phyloP scores from a whole-genome alignment of 2,888 invertebrate species.

The Noctua janthina region DNA sequence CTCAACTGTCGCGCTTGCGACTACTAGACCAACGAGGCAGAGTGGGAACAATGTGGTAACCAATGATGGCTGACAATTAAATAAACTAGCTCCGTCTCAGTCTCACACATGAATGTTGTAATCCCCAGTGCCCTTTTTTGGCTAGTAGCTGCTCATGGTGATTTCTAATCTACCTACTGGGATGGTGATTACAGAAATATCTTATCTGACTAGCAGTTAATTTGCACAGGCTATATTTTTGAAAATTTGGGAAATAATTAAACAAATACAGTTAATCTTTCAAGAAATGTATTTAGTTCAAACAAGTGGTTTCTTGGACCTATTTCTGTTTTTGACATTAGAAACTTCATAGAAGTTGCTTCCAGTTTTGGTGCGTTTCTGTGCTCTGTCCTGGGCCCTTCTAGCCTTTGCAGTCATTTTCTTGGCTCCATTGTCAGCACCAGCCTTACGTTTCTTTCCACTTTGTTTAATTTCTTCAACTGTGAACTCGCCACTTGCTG shows the following conservation, averaged over 20 bases:
- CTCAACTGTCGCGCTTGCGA: no score
- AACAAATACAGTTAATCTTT: slow-evolving; percentile 18
- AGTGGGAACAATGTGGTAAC: neutral
- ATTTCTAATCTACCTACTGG: neutral
- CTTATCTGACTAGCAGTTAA: neutral
- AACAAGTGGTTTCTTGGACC: slow-evolving; percentile 91
- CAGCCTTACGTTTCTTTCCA: slow-evolving; percentile 79
- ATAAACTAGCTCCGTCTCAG: neutral
- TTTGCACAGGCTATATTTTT: neutral
- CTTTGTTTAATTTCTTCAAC: slow-evolving; percentile 88
- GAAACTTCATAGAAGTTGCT: slow-evolving; percentile 97
- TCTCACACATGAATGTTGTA: neutral
- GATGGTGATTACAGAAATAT: neutral
- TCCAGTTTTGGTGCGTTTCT: slow-evolving; percentile 95
- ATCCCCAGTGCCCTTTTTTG: neutral
- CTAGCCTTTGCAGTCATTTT: slow-evolving; percentile 94
- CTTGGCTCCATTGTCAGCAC: slow-evolving; percentile 74
- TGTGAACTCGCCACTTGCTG: slow-evolving; percentile 89
- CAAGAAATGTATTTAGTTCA: slow-evolving; percentile 56
- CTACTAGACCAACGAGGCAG: no score
- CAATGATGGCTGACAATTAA: neutral
- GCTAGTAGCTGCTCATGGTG: neutral
- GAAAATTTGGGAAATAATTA: slow-evolving; percentile 12
- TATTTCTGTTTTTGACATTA: slow-evolving; percentile 97
- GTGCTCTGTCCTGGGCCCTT: slow-evolving; percentile 93